phyloP scores from a whole-genome alignment of 2,888 invertebrate genomes.

The Eubasilissa splendida region DNA sequence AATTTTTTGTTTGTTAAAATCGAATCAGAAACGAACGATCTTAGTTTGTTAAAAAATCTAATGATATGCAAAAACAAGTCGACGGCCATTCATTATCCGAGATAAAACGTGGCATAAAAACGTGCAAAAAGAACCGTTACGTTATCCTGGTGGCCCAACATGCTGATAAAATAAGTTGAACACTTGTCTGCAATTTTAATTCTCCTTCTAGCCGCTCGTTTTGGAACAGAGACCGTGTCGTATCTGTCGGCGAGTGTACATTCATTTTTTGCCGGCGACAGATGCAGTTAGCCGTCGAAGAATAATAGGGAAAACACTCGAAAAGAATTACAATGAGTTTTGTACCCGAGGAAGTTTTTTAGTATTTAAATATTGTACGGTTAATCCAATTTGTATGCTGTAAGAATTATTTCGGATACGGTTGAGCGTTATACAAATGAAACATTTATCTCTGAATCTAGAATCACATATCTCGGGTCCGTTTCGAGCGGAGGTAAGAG shows the following conservation, averaged over 20 bases:
- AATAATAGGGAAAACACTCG: not conserved
- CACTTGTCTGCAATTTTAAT: conserved; percentile 17
- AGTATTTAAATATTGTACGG: no score
- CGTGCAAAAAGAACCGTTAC: conserved; percentile 22
- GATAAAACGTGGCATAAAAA: conserved; percentile 11
- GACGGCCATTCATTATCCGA: conserved; percentile 25
- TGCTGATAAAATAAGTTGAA: not conserved
- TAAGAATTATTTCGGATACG: no score
- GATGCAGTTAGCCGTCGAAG: conserved; percentile 12
- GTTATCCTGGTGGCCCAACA: conserved; percentile 19
- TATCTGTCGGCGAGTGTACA: conserved; percentile 1
- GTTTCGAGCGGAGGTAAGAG: no score
- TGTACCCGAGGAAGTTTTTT: no score
- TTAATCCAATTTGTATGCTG: no score
- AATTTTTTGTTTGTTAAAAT: conserved; percentile 2
- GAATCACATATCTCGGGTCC: no score
- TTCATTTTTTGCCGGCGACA: not conserved
- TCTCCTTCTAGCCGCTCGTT: conserved; percentile 9
- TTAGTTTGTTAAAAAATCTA: conserved; percentile 2
- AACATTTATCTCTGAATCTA: no score
- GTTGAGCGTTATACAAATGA: no score
- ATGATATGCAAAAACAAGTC: conserved; percentile 21
- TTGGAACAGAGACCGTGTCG: conserved; percentile 11
- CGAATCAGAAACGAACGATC: not conserved
- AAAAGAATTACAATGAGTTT: not conserved